Conservation (phyloP, 2,113 vertebrate species). For the Psilopsiagon aymara region DNA sequence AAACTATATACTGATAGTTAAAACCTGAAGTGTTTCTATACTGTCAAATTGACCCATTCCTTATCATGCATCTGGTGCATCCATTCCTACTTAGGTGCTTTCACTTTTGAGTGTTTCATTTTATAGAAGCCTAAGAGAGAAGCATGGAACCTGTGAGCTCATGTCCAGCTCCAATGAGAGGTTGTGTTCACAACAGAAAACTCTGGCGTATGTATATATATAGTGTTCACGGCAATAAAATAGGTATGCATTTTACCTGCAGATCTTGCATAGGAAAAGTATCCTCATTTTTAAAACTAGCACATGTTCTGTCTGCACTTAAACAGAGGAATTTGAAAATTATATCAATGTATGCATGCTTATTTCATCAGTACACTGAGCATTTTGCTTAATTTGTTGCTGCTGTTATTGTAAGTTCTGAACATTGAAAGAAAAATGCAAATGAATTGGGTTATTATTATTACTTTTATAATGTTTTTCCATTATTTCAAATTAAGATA, state of each 20-base stretch:
- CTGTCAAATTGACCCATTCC: background rate
- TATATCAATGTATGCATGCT: background rate
- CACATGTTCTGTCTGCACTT: background rate
- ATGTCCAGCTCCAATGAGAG: background rate
- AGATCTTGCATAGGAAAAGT: background rate
- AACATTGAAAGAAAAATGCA: background rate
- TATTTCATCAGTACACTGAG: background rate
- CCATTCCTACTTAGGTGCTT: background rate
- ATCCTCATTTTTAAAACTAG: background rate
- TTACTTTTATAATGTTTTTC: background rate
- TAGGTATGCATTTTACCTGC: background rate
- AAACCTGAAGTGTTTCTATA: background rate
- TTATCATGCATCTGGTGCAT: background rate
- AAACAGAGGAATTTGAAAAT: background rate
- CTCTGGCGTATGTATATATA: background rate
- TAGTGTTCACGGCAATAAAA: background rate
- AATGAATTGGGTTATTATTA: background rate
- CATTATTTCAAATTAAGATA: background rate
- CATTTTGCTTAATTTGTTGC: background rate
- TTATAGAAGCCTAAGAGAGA: background rate
- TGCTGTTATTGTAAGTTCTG: background rate
- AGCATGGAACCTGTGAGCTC: background rate
- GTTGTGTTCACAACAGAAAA: background rate
- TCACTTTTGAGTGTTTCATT: background rate
- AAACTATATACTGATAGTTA: background rate